A percentile compares a stretch with the other conserved stretches of the same genome.
Evolutionary conservation across 2,888 invertebrate species (phyloP).

Genomic region (Epistrophe eligans): DNA sequence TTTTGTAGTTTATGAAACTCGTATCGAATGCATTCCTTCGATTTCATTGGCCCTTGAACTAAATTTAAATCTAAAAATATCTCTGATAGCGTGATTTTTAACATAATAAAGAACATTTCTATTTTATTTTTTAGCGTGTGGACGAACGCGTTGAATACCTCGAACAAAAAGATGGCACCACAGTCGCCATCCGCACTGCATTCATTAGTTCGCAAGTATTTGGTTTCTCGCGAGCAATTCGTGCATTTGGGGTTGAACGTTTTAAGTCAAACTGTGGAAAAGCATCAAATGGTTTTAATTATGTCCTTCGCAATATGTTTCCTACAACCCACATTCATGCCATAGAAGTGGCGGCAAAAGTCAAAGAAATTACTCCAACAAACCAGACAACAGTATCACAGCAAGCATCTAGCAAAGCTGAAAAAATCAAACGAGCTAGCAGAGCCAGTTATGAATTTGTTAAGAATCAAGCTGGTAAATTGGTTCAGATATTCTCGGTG

Average conservation of each 20-base stretch:
- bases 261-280: constrained; percentile 94
- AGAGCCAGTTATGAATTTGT: constrained; percentile 93
- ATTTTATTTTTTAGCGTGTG: constrained; percentile 88
- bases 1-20: constrained; percentile 7
- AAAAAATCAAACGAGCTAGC: constrained; percentile 90
- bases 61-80: constrained; percentile 40
- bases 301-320: constrained; percentile 91
- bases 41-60: constrained; percentile 35
- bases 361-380: constrained; percentile 71
- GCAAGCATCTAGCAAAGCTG: constrained; percentile 80
- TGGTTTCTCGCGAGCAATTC: constrained; percentile 94
- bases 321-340: constrained; percentile 82
- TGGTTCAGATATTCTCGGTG: constrained; percentile 83
- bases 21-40: background rate
- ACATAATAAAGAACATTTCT: background rate
- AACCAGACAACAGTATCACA: constrained; percentile 79
- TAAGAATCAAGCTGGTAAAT: constrained; percentile 85
- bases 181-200: constrained; percentile 91
- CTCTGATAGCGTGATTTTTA: background rate
- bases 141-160: constrained; percentile 95
- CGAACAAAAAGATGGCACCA: constrained; percentile 89
- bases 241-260: constrained; percentile 94
- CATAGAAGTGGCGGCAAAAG: constrained; percentile 35
- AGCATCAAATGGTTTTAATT: constrained; percentile 93
- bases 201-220: constrained; percentile 95